Base-by-base conservation (phyloP, 37 sponge, comb jelly and placozoan genomes). In the Chondrilla cf. caribensis region DNA sequence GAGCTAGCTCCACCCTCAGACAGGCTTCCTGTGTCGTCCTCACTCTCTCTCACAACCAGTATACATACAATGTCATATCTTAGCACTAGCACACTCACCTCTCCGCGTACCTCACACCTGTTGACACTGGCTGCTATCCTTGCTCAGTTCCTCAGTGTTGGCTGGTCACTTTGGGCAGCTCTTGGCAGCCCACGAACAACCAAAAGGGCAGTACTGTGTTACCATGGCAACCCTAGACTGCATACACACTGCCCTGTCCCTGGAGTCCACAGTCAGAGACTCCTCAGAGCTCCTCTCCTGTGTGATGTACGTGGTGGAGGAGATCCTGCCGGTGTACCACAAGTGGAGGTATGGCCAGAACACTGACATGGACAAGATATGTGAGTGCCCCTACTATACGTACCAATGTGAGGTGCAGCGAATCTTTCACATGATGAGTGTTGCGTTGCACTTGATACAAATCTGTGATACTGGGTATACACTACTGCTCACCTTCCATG, bases 111-210 rank as follows among this genome's bases (percentile, higher is more conserved):
- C 54, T 67, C 29, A 58, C 28, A 31, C n/a, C 22, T 24, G 4
- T 28, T 6, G 22, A 79, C 35, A 58, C 7, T 21, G 6, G 60
- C 6, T 22, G 19, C 60, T 26, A n/a, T 26, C 25, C 38, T 36
- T 26, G 7, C 15, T 15, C 51, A 31, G 31, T 51, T 54, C 55
- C 24, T 14, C 35, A 32, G 83, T 93, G 2, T 75, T 88, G 54
- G 85, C 91, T 40, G 88, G 91, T 60, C 82, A 90, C 38, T 93
- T 90, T 83, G 91, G 94, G 36, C 85, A 93, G 32, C 60, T 93
- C 32, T 38, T 90, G 65, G 81, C 85, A 25, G 44, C 81, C 2
- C 83, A 87, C 79, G 94, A 93, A 44, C 78, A 90, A 4, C 86
- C 91, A 47, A 37, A 77, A 42, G 94, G 94, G 0, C 21, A 37